These are phyloP conservation scores for Leptinotarsa haldemani DNA, from an alignment of 2,888 invertebrate genomes.

Conservation along the genomic window DNA sequence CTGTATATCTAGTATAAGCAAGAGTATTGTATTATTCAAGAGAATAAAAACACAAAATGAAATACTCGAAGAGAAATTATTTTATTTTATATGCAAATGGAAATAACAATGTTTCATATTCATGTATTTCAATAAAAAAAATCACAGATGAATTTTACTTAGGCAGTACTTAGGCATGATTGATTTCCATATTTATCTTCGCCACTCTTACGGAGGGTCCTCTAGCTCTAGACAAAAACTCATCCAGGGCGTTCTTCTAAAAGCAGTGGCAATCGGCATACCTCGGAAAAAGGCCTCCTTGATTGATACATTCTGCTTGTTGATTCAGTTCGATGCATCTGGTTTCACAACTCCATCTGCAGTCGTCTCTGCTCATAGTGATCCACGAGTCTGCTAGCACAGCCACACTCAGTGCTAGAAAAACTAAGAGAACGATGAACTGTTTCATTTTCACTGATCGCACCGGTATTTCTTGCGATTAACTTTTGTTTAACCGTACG, in stretches of 20 bases:
- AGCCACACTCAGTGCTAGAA: slow-evolving; percentile 17
- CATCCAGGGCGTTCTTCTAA: background rate
- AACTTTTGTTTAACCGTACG: background rate
- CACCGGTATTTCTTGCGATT: slow-evolving; percentile 4
- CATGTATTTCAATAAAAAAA: no score
- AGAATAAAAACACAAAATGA: no score
- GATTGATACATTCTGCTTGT: slow-evolving; percentile 34
- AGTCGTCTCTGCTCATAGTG: slow-evolving; percentile 32
- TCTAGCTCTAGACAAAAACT: no score
- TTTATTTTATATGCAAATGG: no score
- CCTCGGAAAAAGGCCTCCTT: slow-evolving; percentile 39
- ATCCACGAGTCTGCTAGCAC: slow-evolving; percentile 28
- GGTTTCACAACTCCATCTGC: slow-evolving; percentile 25
- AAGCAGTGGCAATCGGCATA: slow-evolving; percentile 41
- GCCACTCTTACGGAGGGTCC: no score
- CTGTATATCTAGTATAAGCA: no score
- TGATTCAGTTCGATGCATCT: slow-evolving; percentile 15
- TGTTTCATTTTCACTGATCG: slow-evolving; percentile 28
- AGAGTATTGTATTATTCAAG: no score
- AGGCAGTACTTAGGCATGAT: no score
- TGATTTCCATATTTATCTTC: no score
- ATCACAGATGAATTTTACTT: no score
- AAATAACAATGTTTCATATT: no score
- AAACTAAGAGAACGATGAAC: slow-evolving; percentile 29
- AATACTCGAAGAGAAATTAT: no score